These are phyloP conservation scores for Macrobrachium nipponense DNA, from an alignment of 1,140 invertebrate genomes.

Conservation along the genomic window DNA sequence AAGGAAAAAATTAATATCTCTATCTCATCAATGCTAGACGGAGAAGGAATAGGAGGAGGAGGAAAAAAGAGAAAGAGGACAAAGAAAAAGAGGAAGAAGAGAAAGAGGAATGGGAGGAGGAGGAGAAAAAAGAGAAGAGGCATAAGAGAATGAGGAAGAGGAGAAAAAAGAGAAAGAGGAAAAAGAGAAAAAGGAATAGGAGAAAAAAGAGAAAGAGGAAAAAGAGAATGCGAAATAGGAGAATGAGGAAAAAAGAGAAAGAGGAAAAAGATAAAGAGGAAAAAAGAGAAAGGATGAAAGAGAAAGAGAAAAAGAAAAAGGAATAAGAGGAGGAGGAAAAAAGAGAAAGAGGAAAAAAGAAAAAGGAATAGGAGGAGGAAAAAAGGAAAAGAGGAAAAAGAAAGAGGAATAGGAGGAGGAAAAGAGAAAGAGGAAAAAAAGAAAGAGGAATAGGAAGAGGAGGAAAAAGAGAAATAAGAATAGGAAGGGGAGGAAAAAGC, in stretches of 20 bases:
- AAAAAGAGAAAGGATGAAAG: too few relatives aligned
- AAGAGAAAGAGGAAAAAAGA: background rate
- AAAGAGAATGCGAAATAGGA: too few relatives aligned
- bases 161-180: background rate
- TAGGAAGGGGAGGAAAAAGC: background rate
- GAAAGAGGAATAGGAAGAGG: background rate
- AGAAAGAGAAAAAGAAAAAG: background rate
- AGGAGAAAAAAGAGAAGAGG: constrained; percentile 21
- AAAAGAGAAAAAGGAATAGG: background rate
- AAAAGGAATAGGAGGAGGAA: background rate
- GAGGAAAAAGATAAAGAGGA: background rate
- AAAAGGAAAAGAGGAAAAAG: background rate
- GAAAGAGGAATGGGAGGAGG: background rate
- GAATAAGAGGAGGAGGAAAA: background rate
- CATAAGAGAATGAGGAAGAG: too few relatives aligned
- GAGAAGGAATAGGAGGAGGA: background rate
- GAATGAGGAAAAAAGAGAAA: constrained; percentile 8
- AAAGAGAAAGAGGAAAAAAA: too few relatives aligned
- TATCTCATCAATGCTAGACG: too few relatives aligned
- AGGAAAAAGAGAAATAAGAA: background rate
- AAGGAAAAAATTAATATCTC: too few relatives aligned
- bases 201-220: too few relatives aligned
- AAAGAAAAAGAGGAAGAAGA: too few relatives aligned
- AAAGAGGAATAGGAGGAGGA: too few relatives aligned
- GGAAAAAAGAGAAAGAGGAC: background rate